Base-by-base conservation (phyloP, 2,888 invertebrate species). In the Drosophila siamana region DNA sequence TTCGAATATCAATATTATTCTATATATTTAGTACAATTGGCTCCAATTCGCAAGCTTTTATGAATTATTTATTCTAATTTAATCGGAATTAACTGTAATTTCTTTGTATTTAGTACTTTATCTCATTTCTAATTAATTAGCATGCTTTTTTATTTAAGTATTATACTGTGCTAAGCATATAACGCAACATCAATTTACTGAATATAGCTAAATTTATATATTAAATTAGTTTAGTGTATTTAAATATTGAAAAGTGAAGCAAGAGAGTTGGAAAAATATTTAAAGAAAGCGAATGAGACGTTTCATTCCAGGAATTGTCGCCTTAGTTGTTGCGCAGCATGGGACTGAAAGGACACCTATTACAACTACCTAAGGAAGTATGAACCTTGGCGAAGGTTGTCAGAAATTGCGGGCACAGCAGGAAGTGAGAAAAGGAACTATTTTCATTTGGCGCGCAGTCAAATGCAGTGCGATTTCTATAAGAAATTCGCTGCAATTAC, bases 261-360 rank as follows among this genome's bases (percentile, higher is more conserved):
- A 13, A 54, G 30, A 41, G 41, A 41, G 41, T 54, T 30, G n/a
- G 19, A 13, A 28, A 55, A 44, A 44, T 55, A 24, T 36, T 26
- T 46, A 36, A 15, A 24, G 41, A 33, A 56, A 41, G 9, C 15
- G 13, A 13, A 3, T 47, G 11, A 43, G 43, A 24, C 11, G 46
- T 36, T 40, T 22, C 30, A 33, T 81, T 75, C 77, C 60, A 46
- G 48, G 78, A 80, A 80, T 54, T 74, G 33, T 47, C 38, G 52
- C 30, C 48, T 16, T 54, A 66, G 60, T 46, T 56, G 63, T 78
- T 69, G 79, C 88, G 57, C 86, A 88, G 80, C 86, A 68, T 71
- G 86, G 63, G 75, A 68, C 69, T 62, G 61, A 65, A 63, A 51
- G 68, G 66, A 68, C 60, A 71, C 65, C 66, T 64, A 74, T 56